These are phyloP conservation scores for Anser cygnoides DNA, from an alignment of 2,113 vertebrate species.

Conservation along the genomic window DNA sequence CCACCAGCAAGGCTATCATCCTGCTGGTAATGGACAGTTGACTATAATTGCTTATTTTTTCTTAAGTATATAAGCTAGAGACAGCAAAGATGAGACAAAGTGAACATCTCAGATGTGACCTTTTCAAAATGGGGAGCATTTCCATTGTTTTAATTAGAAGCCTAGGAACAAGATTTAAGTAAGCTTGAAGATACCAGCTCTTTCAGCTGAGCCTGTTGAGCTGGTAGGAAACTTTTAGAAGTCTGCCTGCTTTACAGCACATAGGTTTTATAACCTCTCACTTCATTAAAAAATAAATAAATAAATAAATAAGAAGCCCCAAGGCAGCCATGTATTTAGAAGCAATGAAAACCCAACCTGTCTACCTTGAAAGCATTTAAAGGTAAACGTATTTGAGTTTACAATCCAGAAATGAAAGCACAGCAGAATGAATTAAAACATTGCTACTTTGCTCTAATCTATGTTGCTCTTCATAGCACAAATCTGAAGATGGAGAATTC, in stretches of 20 bases:
- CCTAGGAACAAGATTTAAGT: conserved; percentile 18
- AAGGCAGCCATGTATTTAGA: conserved; percentile 68
- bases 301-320: conserved; percentile 75
- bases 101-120: conserved; percentile 62
- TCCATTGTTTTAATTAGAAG: conserved; percentile 72
- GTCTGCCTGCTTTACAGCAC: conserved; percentile 55
- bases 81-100: conserved; percentile 37
- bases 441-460: conserved; percentile 57
- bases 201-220: background rate
- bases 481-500: conserved; percentile 37
- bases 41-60: background rate
- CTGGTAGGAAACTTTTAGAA: conserved; percentile 16
- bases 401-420: conserved; percentile 26
- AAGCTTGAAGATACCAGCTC: conserved; percentile 23
- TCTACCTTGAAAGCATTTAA: conserved; percentile 65
- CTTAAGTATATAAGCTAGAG: background rate
- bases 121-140: conserved; percentile 56
- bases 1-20: background rate
- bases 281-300: conserved; percentile 70
- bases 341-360: conserved; percentile 73
- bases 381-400: conserved; percentile 52
- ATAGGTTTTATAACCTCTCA: conserved; percentile 72
- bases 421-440: conserved; percentile 69
- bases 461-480: conserved; percentile 3
- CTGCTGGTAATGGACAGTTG: background rate